phyloP scores from a whole-genome alignment of 2,113 vertebrate genomes.

The Lutjanus erythropterus region DNA sequence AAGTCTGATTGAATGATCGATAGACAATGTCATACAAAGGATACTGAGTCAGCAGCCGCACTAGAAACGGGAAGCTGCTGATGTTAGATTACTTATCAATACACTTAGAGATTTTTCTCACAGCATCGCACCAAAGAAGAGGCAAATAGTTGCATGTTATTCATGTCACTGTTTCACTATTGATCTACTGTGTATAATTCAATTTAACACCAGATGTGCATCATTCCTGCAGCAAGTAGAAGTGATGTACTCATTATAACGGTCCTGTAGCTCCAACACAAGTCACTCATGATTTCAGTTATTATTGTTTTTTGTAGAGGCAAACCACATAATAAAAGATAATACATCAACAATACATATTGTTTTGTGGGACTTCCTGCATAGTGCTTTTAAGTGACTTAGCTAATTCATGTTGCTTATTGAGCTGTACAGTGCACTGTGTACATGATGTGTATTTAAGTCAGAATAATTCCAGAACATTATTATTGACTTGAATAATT shows the following conservation, averaged over 20 bases:
- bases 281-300: background rate
- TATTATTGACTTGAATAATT: no score
- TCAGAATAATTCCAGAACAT: no score
- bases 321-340: background rate
- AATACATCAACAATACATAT: background rate
- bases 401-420: no score
- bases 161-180: background rate
- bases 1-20: no score
- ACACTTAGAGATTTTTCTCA: background rate
- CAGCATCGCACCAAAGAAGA: accelerated
- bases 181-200: background rate
- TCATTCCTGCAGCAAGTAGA: background rate
- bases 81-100: background rate
- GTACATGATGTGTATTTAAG: no score
- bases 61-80: background rate
- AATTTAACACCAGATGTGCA: background rate
- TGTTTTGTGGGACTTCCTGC: no score
- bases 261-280: background rate
- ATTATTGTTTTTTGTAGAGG: background rate
- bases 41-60: background rate
- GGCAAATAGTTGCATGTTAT: background rate
- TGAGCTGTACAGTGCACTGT: no score
- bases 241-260: background rate
- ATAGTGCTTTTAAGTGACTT: no score
- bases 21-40: no score